Percentiles rank a stretch among this genome's conserved stretches.
Evolutionary conservation across 2,113 vertebrate species (phyloP).

Genomic region (Alethe diademata): DNA sequence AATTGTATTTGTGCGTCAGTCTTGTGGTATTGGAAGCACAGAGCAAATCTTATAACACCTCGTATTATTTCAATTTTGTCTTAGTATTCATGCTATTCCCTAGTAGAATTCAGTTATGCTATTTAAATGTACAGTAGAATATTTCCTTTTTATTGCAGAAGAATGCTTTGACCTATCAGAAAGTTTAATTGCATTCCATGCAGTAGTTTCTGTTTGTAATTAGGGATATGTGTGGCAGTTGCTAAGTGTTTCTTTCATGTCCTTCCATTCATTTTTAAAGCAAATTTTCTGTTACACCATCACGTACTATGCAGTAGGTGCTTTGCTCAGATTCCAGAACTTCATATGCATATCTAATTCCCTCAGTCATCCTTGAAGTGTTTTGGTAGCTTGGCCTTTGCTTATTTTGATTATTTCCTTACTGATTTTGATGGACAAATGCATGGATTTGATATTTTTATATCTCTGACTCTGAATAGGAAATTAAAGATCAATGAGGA

Average conservation of each 20-base stretch:
- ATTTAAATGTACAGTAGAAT: conserved; percentile 28
- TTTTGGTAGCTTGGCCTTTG: conserved; percentile 24
- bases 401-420: conserved; percentile 53
- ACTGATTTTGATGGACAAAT: not conserved
- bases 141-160: conserved; percentile 46
- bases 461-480: not conserved
- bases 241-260: conserved; percentile 64
- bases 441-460: not conserved
- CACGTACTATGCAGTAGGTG: not conserved
- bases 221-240: conserved; percentile 28
- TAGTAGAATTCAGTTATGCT: conserved; percentile 38
- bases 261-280: conserved; percentile 49
- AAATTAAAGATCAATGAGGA: not conserved
- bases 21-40: not conserved
- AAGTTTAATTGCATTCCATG: conserved; percentile 72
- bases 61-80: not conserved
- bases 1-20: conserved; percentile 38
- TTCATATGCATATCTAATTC: not conserved
- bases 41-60: not conserved
- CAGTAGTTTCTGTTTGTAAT: conserved; percentile 62
- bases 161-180: conserved; percentile 69
- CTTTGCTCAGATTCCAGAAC: conserved; percentile 1
- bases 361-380: not conserved
- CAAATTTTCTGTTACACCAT: conserved; percentile 41
- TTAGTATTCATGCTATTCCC: not conserved